Base-by-base conservation (phyloP, 2,888 invertebrate genomes). In the Andrena trimmerana region DNA sequence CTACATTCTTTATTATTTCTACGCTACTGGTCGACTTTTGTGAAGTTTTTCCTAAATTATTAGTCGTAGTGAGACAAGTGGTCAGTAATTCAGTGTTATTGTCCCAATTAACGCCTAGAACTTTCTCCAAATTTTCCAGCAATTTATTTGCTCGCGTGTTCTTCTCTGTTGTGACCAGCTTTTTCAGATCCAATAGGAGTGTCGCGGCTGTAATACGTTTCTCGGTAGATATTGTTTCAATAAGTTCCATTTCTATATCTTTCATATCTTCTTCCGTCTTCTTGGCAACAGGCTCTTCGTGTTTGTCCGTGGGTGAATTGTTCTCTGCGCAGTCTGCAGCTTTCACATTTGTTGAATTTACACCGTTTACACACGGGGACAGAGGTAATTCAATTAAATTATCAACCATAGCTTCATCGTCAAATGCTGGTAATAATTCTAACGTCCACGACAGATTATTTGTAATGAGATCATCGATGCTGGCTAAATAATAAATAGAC, bases 381-480 rank as follows among this genome's bases (percentile, higher is more conserved):
- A 59, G 10, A n/a, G 90, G 89, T 20, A 93, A 85, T 52, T 92
- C 92, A 65, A 93, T 93, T 59, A 93, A 87, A 87, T 93, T 89
- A 63, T 90, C 89, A 48, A 90, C 88, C 31, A 74, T 33, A 48
- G 69, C 73, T 70, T 92, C 92, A 76, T 92, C 91, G 72, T 93
- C 93, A 57, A 91, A 93, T 33, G 84, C 86, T 48, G 92, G 92
- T 73, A 92, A 78, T 50, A 90, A 67, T 59, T 92, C 90, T 62
- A 91, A 93, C 50, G 89, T 89, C 87, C 91, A 89, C 24, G 82
- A 81, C 31, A 85, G 84, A 81, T 90, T 89, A 57, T 72, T 90
- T 29, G 89, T 87, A n/a, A 93, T 60, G 13, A 92, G 83, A 78
- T 93, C 92, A 63, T 92, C 91, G 3, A 74, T 81, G 73, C 74